Base-by-base conservation (phyloP, 1,140 invertebrate species). In the Pararge aegeria region DNA sequence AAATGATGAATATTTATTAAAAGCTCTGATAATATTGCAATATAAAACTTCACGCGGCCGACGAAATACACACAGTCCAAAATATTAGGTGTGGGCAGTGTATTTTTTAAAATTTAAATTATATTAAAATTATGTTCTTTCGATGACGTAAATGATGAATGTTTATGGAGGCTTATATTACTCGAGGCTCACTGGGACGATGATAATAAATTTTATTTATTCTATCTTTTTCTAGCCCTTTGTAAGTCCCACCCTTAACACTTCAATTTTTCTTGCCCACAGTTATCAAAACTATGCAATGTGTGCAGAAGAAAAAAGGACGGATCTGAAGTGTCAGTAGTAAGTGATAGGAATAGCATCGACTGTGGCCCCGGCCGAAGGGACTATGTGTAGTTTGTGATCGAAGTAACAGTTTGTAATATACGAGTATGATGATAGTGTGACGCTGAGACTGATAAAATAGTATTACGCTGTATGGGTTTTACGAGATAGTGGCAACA, bases 331-430 rank as follows among this genome's bases (percentile, higher is more conserved):
- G 73, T 83, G 21, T 85, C 78, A 10, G 83, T 85, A 2, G 85
- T 87, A 59, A 88, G 82, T 83, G 83, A 87, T 70, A 75, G 79
- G 42, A 85, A 83, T 53, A 85, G 77, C 62, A 79, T 84, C 50
- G 74, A 78, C 40, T 67, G 67, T 34, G 71, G 79, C 3, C 53
- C 70, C 27, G 82, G 83, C 5, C 63, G 79, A 27, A 75, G 85
- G 54, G 85, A 85, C 72, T 86, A 78, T 63, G 85, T 88, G 54
- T 88, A 86, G 73, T 76, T 68, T 48, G 21, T 54, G 16, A 60
- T 24, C n/a, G 30, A 30, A 58, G 44, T 56, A 55, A 63, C 48
- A 21, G 44, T 61, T 66, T 63, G 53, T 60, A 59, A 29, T 51
- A 12, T 34, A 34, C 30, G 7, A 34, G 30, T 10, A 34, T 34